phyloP scores from a whole-genome alignment of 2,888 invertebrate species.

The Drosophila merina region DNA sequence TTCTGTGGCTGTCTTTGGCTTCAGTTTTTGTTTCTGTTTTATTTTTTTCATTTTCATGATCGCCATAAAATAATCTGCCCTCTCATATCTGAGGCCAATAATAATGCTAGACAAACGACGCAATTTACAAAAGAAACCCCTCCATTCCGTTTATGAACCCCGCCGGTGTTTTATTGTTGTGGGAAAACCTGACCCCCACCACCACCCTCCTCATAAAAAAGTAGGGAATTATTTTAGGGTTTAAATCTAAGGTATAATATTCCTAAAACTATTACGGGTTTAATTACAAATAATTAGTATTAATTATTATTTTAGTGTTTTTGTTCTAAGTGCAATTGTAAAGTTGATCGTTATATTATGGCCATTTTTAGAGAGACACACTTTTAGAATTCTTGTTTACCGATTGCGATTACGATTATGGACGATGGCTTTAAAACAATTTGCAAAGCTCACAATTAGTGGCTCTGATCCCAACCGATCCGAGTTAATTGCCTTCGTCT shows the following conservation, averaged over 20 bases:
- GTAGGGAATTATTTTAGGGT: constrained; percentile 24
- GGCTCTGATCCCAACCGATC: constrained; percentile 10
- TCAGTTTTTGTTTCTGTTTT: background rate
- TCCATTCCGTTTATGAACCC: constrained; percentile 16
- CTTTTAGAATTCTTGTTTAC: no score
- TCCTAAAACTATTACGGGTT: no score
- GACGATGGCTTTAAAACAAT: constrained; percentile 11
- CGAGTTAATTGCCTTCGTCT: constrained; percentile 31
- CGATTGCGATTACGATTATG: constrained; percentile 17
- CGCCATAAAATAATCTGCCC: constrained; percentile 17
- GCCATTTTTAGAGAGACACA: no score
- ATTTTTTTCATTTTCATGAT: constrained; percentile 13
- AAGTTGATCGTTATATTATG: background rate
- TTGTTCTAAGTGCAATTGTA: background rate
- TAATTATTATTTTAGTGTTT: no score
- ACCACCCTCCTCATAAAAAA: constrained; percentile 5
- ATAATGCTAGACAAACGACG: constrained; percentile 30
- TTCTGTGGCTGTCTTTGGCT: background rate
- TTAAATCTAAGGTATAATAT: background rate
- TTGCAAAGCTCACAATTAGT: constrained; percentile 21
- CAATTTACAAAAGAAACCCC: constrained; percentile 28
- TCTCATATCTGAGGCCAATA: constrained; percentile 28
- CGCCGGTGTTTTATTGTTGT: constrained; percentile 22
- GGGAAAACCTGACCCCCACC: constrained; percentile 14
- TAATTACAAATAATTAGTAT: no score